phyloP scores from a whole-genome alignment of 37 sponge, comb jelly and placozoan species.

The Amphimedon queenslandica region DNA sequence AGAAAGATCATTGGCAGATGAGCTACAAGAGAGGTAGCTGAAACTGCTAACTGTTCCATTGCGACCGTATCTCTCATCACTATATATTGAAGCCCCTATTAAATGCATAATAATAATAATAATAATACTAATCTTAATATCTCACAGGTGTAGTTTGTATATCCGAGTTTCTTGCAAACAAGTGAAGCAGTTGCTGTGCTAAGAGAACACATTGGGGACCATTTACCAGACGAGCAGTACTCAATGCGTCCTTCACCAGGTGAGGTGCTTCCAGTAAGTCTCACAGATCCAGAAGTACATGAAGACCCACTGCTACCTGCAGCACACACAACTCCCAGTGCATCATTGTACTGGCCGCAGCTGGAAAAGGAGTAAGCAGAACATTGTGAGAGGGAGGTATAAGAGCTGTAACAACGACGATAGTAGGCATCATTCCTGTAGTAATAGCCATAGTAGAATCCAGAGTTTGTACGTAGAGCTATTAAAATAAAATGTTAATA shows the following conservation, averaged over 20 bases:
- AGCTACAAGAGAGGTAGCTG: background rate
- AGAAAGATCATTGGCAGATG: background rate
- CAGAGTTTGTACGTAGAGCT: background rate
- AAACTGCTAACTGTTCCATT: background rate
- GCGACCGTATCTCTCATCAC: background rate
- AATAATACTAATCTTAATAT: background rate
- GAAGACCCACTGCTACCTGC: background rate
- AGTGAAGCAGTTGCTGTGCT: background rate
- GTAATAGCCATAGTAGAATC: background rate
- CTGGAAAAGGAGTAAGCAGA: background rate
- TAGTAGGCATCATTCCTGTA: background rate
- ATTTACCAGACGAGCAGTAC: background rate
- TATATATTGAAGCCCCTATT: constrained; percentile 1
- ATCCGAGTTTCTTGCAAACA: background rate
- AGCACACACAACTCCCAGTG: background rate
- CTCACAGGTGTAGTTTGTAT: background rate
- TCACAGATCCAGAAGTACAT: background rate
- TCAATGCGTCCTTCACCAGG: background rate
- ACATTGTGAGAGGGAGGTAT: background rate
- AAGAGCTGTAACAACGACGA: background rate
- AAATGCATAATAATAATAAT: background rate
- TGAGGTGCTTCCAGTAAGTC: background rate
- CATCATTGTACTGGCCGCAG: background rate
- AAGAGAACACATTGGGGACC: constrained; percentile 1
- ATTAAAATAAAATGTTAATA: background rate